Percentiles rank a stretch among this genome's conserved stretches.
Evolutionary conservation across 2,113 vertebrate genomes (phyloP).

Genomic region (Dipodomys merriami): DNA sequence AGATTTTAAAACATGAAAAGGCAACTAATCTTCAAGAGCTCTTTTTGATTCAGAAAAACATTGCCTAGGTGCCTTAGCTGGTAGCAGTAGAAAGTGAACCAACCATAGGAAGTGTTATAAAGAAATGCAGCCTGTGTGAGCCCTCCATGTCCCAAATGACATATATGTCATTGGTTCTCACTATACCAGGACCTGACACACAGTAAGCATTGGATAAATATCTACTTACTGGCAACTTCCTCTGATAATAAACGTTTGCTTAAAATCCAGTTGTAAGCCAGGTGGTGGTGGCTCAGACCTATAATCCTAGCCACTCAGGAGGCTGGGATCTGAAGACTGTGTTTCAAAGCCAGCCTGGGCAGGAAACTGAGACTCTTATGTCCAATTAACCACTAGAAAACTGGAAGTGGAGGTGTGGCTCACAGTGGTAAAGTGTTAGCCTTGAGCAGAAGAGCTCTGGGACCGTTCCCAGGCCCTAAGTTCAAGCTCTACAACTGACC

Average conservation of each 20-base stretch:
- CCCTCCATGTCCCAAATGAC: rapidly evolving
- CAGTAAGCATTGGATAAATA: neutral
- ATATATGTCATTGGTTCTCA: neutral
- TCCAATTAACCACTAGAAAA: too few relatives aligned
- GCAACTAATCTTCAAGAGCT: neutral
- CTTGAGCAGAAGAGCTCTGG: too few relatives aligned
- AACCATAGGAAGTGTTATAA: neutral
- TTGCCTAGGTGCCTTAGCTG: neutral
- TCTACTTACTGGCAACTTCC: neutral
- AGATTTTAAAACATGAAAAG: constrained; percentile 44
- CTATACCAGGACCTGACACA: neutral
- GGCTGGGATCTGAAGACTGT: too few relatives aligned
- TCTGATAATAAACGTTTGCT: neutral
- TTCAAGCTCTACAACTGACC: too few relatives aligned
- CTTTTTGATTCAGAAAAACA: constrained; percentile 16
- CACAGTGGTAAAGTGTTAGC: too few relatives aligned
- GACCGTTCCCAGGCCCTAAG: too few relatives aligned
- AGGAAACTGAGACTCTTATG: too few relatives aligned
- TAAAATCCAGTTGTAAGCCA: neutral
- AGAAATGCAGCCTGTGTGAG: neutral
- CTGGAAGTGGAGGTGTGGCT: too few relatives aligned
- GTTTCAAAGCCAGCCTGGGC: too few relatives aligned
- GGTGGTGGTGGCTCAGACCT: too few relatives aligned
- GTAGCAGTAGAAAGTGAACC: neutral
- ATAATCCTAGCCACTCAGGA: too few relatives aligned